These are phyloP conservation scores for Melitaea cinxia DNA, from an alignment of 1,140 invertebrate genomes.

Conservation along the genomic window DNA sequence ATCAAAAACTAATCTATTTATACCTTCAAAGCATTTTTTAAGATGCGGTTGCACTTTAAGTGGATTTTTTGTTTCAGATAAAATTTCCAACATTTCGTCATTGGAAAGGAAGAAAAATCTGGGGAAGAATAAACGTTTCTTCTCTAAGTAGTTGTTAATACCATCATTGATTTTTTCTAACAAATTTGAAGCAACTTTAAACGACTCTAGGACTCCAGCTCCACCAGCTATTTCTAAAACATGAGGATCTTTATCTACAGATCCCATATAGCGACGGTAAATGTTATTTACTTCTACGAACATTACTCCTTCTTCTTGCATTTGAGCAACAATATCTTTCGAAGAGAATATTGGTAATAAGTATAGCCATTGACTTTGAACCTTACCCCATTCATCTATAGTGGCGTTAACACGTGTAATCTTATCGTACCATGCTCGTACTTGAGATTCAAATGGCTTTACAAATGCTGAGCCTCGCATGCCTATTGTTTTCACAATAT, in stretches of 20 bases:
- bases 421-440: conserved; percentile 91
- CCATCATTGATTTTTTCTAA: conserved; percentile 93
- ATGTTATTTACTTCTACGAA: conserved; percentile 89
- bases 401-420: conserved; percentile 89
- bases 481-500: conserved; percentile 93
- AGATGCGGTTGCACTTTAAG: conserved; percentile 94
- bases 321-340: conserved; percentile 95
- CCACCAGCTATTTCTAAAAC: conserved; percentile 89
- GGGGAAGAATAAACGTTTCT: conserved; percentile 94
- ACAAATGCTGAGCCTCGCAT: conserved; percentile 96
- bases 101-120: conserved; percentile 98
- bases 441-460: conserved; percentile 92
- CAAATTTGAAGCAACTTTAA: conserved; percentile 87
- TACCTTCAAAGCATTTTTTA: conserved; percentile 95
- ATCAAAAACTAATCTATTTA: conserved; percentile 88
- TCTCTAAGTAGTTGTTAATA: conserved; percentile 94
- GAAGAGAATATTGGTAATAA: conserved; percentile 96
- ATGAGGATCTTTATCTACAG: conserved; percentile 87
- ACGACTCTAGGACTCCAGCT: conserved; percentile 87
- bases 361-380: conserved; percentile 95
- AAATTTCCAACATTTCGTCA: conserved; percentile 96
- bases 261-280: conserved; percentile 91
- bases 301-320: conserved; percentile 93
- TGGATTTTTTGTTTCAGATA: conserved; percentile 96
- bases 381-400: conserved; percentile 94